Base-by-base conservation (phyloP, 2,888 invertebrate genomes). In the Theretra japonica region DNA sequence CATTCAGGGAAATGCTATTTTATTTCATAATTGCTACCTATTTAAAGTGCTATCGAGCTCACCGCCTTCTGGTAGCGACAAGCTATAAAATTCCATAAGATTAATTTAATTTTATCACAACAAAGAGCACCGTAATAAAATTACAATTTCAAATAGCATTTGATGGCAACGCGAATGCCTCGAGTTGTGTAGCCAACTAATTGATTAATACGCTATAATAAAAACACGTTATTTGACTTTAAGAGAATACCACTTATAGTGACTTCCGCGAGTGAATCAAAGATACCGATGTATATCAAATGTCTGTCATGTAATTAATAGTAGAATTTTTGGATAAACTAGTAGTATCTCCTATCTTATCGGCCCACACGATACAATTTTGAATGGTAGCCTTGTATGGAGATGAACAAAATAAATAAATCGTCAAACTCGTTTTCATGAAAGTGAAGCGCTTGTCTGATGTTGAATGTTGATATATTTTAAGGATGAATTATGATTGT, bases 91-190 rank as follows among this genome's bases (percentile, higher is more conserved):
- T 15, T 65, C 48, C 65, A 48, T 11, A 41, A 48, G 41, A 25
- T 21, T 8, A 41, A 48, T 65, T 48, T 41, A 7, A 65, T 65
- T 48, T 65, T 65, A 41, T 62, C 33, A 65, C 65, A 48, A 48
- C 65, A 41, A 48, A 17, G 41, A 65, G 17, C 41, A 65, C 48
- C 15, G 48, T 23, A 65, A 56, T 69, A 56, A 57, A 53, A 57
- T 56, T 69, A 57, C 30, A 69, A 69, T 69, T 69, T 69, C 69
- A 65, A 65, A 65, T 65, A 65, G 33, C 41, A 62, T 41, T 59
- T 59, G 15, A 62, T 41, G 33, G 48, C 41, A 65, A 48, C 21
- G 17, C 41, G 33, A 62, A 41, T 23, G 48, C 65, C 23, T 48
- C 48, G 6, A 65, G 65, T 41, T 41, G 21, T 21, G 48, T 48